Percentiles rank a stretch among this genome's conserved stretches.
Conservation (phyloP, 2,888 invertebrate genomes). For the Mayetiola destructor region DNA sequence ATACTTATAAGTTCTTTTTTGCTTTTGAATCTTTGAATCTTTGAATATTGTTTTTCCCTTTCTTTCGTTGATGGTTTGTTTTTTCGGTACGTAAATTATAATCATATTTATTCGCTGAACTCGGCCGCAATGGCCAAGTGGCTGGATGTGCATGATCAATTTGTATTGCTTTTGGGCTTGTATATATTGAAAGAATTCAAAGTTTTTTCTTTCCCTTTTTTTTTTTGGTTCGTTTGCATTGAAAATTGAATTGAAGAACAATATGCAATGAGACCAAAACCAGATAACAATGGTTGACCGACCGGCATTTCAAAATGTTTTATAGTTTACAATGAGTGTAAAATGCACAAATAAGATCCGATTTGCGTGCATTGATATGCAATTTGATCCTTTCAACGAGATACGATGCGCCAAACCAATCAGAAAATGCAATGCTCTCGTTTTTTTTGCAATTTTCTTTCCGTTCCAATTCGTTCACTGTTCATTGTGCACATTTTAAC, state of each 20-base stretch:
- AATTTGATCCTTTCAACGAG: not conserved
- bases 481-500: too few species aligned
- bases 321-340: not conserved
- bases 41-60: too few species aligned
- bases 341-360: not conserved
- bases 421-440: not conserved
- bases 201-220: too few species aligned
- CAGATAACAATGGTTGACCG: not conserved
- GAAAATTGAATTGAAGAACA: slow-evolving; percentile 6
- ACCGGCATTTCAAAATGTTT: not conserved
- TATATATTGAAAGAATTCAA: too few species aligned
- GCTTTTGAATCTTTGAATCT: too few species aligned
- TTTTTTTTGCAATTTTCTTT: not conserved
- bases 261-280: too few species aligned
- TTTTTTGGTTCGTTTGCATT: too few species aligned
- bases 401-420: not conserved
- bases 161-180: not conserved
- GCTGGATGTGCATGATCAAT: not conserved
- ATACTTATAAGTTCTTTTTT: too few species aligned
- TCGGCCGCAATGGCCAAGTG: not conserved
- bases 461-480: too few species aligned
- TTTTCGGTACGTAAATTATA: too few species aligned
- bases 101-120: not conserved
- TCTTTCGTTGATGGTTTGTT: not conserved
- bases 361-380: slow-evolving; percentile 5